These are phyloP conservation scores for Diadumene lineata DNA, from an alignment of 92 coral and sea anemone genomes.

Conservation along the genomic window DNA sequence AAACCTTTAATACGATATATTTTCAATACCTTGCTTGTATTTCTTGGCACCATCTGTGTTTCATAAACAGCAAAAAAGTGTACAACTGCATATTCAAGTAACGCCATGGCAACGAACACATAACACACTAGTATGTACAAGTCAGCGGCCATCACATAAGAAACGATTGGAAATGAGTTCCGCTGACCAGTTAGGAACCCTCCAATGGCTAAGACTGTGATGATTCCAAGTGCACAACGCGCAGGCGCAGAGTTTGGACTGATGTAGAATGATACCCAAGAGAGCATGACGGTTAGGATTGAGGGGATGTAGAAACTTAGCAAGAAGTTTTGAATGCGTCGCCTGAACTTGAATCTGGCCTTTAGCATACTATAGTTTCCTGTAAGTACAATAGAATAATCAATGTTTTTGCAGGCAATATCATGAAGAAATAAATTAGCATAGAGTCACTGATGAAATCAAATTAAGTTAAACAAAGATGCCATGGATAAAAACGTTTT, in stretches of 20 bases:
- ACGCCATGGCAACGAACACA: conserved; percentile 66
- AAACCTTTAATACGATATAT: too few species aligned
- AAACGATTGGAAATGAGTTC: conserved; percentile 72
- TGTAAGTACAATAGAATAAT: too few species aligned
- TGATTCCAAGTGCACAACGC: conserved; percentile 76
- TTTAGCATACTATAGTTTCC: conserved; percentile 55
- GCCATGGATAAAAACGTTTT: too few species aligned
- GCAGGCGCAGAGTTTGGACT: conserved; percentile 78
- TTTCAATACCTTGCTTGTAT: conserved; percentile 9
- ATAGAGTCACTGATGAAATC: too few species aligned
- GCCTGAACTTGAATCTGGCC: conserved; percentile 56
- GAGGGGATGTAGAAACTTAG: conserved; percentile 75
- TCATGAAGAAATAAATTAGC: too few species aligned
- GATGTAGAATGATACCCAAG: conserved; percentile 86
- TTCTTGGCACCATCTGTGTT: conserved; percentile 16
- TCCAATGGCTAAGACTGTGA: conserved; percentile 78
- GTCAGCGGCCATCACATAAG: conserved; percentile 78
- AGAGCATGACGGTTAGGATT: conserved; percentile 63
- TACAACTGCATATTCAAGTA: conserved; percentile 76
- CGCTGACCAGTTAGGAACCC: conserved; percentile 69
- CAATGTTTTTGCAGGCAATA: too few species aligned
- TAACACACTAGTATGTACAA: conserved; percentile 69
- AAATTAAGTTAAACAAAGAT: too few species aligned
- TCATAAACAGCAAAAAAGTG: conserved; percentile 55
- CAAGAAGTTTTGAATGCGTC: conserved; percentile 69